Conservation (phyloP, 2,888 invertebrate genomes). For the Hydraecia micacea region DNA sequence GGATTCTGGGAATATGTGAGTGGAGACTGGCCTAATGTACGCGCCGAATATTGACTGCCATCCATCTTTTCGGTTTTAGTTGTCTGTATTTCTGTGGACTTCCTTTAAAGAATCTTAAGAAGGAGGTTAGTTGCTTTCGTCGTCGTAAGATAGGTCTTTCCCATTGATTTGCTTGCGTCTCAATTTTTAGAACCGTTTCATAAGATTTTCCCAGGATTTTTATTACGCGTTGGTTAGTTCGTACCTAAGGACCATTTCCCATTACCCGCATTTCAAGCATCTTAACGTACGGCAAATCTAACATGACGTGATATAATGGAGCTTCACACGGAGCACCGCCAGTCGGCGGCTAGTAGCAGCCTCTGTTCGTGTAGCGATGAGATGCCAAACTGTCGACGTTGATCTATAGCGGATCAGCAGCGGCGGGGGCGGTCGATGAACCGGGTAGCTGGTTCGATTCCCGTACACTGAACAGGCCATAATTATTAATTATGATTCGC, state of each 20-base stretch:
- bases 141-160: neutral
- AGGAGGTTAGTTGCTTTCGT: neutral
- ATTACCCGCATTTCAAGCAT: neutral
- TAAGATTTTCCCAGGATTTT: neutral
- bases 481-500: constrained; percentile 64
- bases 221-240: neutral
- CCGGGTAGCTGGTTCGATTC: constrained; percentile 62
- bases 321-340: constrained; percentile 51
- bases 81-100: neutral
- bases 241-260: neutral
- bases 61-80: neutral
- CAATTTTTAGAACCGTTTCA: neutral
- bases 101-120: neutral
- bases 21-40: neutral
- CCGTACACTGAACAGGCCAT: constrained; percentile 55
- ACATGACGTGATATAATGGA: constrained; percentile 49
- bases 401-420: constrained; percentile 72
- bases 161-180: neutral
- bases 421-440: constrained; percentile 60
- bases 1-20: neutral
- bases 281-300: neutral
- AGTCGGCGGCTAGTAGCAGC: constrained; percentile 68
- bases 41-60: neutral
- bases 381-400: constrained; percentile 70
- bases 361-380: constrained; percentile 65